Base-by-base conservation (phyloP, 2,113 vertebrate genomes). In the Leucoraja erinaceus region DNA sequence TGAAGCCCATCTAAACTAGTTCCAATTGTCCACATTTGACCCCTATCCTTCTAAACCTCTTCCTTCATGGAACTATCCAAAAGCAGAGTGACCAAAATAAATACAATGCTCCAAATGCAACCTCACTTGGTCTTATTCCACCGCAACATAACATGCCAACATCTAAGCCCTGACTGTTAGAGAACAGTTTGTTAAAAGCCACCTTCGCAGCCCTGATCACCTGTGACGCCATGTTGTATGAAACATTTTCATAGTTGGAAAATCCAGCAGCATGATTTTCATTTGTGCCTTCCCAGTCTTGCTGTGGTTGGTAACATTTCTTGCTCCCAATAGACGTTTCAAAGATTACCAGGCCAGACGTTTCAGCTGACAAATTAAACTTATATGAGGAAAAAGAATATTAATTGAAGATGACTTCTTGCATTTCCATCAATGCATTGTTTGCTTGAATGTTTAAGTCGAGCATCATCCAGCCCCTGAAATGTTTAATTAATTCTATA, bases 381-480 rank as follows among this genome's bases (percentile, higher is more conserved):
- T 56, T 59, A 28, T 25, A 22, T 1, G 59, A 63, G 56, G 56
- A 88, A n/a, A 88, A 31, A 33, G 4, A 6, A 77, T 14, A 33
- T 8, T 33, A 14, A 77, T 77, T 77, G 28, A 63, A 14, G n/a
- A 63, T 31, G 8, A 25, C 25, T 56, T 25, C n/a, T 31, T 31
- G 83, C 14, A 63, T 31, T 88, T 18, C n/a, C 4, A n/a, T 28
- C 5, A 1, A 1, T 63, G 28, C 28, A 12, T 2, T 25, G 54
- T 88, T 88, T 88, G 83, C n/a, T 59, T n/a, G 12, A 63, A 18
- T 88, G n/a, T 33, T 88, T 88, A 25, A 84, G 28, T 88, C n/a
- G n/a, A 2, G 28, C 81, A 84, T 84, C 5, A 84, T 86, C 56
- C 83, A 86, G 83, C 63, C n/a, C 63, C 28, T 86, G 59, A 11